phyloP scores from a whole-genome alignment of 2,113 vertebrate species.

The Pelobates fuscus region DNA sequence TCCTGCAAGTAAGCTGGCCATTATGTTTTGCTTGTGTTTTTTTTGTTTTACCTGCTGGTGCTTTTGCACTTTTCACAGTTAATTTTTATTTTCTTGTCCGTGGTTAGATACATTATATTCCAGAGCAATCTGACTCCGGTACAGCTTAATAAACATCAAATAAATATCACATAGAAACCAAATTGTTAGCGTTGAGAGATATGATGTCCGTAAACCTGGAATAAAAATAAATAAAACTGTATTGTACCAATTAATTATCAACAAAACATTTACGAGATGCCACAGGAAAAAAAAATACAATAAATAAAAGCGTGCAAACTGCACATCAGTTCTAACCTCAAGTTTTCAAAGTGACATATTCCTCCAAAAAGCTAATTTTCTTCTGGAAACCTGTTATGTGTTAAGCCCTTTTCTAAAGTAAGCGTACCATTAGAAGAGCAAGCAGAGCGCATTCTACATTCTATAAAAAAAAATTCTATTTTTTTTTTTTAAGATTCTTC shows the following conservation, averaged over 20 bases:
- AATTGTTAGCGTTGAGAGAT: constrained; percentile 22
- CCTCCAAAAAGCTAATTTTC: constrained; percentile 56
- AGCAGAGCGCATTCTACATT: constrained; percentile 80
- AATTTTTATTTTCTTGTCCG: constrained; percentile 28
- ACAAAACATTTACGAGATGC: constrained; percentile 1
- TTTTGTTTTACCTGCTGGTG: neutral
- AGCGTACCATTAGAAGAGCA: constrained; percentile 82
- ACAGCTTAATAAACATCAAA: constrained; percentile 44
- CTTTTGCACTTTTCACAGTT: constrained; percentile 13
- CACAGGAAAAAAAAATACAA: constrained; percentile 43
- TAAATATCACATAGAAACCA: constrained; percentile 25
- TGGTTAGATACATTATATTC: neutral
- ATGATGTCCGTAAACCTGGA: neutral
- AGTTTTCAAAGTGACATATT: constrained; percentile 60
- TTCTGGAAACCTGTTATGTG: constrained; percentile 57
- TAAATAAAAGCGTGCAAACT: constrained; percentile 3
- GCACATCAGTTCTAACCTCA: constrained; percentile 51
- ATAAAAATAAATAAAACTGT: neutral
- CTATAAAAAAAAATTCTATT: constrained; percentile 52
- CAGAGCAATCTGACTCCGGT: neutral
- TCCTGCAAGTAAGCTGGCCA: neutral
- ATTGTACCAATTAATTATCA: constrained; percentile 40
- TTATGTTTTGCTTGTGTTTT: neutral
- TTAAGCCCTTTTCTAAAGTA: constrained; percentile 63
- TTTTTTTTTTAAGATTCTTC: constrained; percentile 73